Base-by-base conservation (phyloP, 2,888 invertebrate genomes). In the Watsonalla cultraria region DNA sequence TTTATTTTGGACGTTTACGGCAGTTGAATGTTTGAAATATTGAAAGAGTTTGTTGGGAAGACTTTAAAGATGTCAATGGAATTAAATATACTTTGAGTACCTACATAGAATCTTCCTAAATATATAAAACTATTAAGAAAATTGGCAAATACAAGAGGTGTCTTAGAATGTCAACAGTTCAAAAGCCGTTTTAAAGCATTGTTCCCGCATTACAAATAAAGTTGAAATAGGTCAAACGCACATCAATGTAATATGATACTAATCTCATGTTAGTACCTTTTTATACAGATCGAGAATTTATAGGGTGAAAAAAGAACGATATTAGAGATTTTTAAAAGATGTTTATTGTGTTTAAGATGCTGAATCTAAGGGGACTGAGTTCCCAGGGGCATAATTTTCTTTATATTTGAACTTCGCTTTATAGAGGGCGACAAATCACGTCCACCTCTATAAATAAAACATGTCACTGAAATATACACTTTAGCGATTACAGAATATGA, bases 361-460 rank as follows among this genome's bases (percentile, higher is more conserved):
- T 57, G 56, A 57, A 56, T 67, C 61, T 74, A 72, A 78, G 77
- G 78, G 78, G 75, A 78, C 61, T 58, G 49, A 55, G 78, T 86
- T 87, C 84, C 83, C 86, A 86, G 80, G 83, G 78, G 72, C 79
- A 81, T 84, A 79, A 84, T 72, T 82, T 78, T 78, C 79, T 80
- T 76, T 75, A 66, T 68, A 66, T 63, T 61, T 71, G 65, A 68
- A 70, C 69, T 62, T 68, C 56, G 60, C 62, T 65, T 67, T 65
- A 60, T 58, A 55, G 60, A 66, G 71, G 74, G 74, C 72, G 72
- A 74, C 66, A 69, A 72, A 82, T 82, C 81, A 82, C 78, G 78
- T 78, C 77, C 61, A 60, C 67, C n/a, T n/a, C n/a, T 60, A 52
- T 51, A 8, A 37, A 37, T 56, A 58, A 52, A 53, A 56, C 58